phyloP scores from a whole-genome alignment of 2,113 vertebrate species.

The Glaucidium brasilianum region DNA sequence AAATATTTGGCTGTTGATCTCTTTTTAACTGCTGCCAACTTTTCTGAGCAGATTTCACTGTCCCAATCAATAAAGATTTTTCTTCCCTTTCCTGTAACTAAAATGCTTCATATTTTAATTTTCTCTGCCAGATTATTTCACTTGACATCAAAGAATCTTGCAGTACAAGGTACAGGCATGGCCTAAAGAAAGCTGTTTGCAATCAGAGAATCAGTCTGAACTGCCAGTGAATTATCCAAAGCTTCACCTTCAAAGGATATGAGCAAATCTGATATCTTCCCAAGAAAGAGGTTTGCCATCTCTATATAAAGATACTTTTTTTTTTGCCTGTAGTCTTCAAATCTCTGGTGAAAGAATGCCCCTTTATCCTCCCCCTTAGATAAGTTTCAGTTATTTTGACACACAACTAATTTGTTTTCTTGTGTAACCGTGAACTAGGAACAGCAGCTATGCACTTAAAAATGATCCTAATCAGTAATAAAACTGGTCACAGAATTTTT shows the following conservation, averaged over 20 bases:
- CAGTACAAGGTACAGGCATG: conserved; percentile 30
- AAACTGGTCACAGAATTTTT: not conserved
- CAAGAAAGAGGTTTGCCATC: conserved; percentile 17
- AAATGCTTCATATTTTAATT: conserved; percentile 50
- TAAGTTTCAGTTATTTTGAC: not conserved
- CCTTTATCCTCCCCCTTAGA: not conserved
- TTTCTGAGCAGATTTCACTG: not conserved
- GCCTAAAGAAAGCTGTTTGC: conserved; percentile 51
- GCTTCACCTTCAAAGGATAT: conserved; percentile 48
- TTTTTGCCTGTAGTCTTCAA: conserved; percentile 19
- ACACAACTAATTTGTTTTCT: not conserved
- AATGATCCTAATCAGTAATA: not conserved
- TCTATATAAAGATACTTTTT: not conserved
- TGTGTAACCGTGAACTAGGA: not conserved
- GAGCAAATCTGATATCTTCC: conserved; percentile 5
- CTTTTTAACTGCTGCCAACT: conserved; percentile 18
- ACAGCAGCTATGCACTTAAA: not conserved
- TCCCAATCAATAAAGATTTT: conserved; percentile 18
- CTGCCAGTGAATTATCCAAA: conserved; percentile 31
- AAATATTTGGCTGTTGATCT: not conserved
- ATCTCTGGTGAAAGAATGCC: conserved; percentile 4
- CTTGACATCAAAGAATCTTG: conserved; percentile 38
- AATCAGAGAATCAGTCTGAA: conserved; percentile 32
- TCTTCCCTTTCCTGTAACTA: conserved; percentile 22
- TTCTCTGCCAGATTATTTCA: conserved; percentile 43